phyloP scores from a whole-genome alignment of 2,888 invertebrate species.

The Hydraecia micacea region DNA sequence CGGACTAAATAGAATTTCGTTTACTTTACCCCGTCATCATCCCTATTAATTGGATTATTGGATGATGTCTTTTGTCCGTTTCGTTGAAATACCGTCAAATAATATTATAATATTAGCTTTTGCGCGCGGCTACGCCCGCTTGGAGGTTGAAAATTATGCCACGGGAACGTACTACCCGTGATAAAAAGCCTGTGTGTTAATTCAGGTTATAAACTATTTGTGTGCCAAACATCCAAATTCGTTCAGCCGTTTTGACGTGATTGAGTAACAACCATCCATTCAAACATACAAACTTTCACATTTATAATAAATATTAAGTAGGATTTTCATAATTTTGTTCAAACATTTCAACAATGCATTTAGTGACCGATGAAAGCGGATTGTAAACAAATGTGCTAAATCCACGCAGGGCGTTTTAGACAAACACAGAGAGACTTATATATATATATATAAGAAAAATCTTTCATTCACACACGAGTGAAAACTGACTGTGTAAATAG shows the following conservation, averaged over 20 bases:
- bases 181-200: neutral
- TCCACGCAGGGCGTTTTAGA: conserved; percentile 32
- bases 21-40: too few relatives aligned
- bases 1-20: too few relatives aligned
- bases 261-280: neutral
- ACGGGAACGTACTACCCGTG: neutral
- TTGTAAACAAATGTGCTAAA: conserved; percentile 34
- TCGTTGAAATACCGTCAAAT: neutral
- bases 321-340: neutral
- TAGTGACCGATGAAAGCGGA: conserved; percentile 3
- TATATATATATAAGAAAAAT: conserved; percentile 44
- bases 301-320: neutral
- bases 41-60: conserved; percentile 12
- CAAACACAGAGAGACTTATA: conserved; percentile 10
- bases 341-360: conserved; percentile 4
- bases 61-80: conserved; percentile 5
- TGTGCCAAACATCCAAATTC: neutral
- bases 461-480: conserved; percentile 55
- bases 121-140: too few relatives aligned
- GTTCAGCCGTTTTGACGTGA: neutral
- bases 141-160: too few relatives aligned
- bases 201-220: neutral
- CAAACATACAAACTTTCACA: neutral
- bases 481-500: conserved; percentile 39
- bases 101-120: too few relatives aligned